A percentile compares a stretch with the other conserved stretches of the same genome.
Conservation (phyloP, 2,113 vertebrate species). For the Andinoacara biseriatus region DNA sequence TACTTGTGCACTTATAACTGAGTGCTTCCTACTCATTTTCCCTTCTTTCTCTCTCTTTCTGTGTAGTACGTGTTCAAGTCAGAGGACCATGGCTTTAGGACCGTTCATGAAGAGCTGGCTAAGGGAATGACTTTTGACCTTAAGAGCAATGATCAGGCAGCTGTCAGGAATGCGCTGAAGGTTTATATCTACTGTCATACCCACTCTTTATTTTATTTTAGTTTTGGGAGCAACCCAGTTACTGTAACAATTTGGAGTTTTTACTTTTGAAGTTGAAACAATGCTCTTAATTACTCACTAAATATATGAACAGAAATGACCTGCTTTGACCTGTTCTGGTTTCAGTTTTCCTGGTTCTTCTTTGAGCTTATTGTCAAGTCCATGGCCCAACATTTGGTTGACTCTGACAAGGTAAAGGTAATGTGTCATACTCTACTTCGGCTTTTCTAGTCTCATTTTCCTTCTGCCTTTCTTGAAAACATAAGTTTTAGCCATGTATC, state of each 20-base stretch:
- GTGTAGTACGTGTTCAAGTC: slow-evolving; percentile 93
- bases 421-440: background rate
- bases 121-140: slow-evolving; percentile 91
- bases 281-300: background rate
- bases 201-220: background rate
- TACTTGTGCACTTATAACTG: background rate
- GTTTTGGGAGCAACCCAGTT: too few species aligned
- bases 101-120: slow-evolving; percentile 91
- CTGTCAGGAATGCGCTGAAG: slow-evolving; percentile 91
- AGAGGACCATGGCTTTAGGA: slow-evolving; percentile 87
- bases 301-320: background rate
- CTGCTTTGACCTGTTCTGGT: slow-evolving; percentile 16
- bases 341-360: slow-evolving; percentile 98
- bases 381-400: slow-evolving; percentile 92
- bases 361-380: slow-evolving; percentile 94
- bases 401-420: slow-evolving; percentile 89
- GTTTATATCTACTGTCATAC: slow-evolving; percentile 68
- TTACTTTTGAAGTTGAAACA: too few species aligned
- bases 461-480: background rate
- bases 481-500: background rate
- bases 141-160: slow-evolving; percentile 89
- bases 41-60: background rate
- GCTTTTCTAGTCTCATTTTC: background rate
- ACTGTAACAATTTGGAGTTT: too few species aligned
- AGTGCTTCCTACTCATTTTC: background rate